Base-by-base conservation (phyloP, 2,888 invertebrate genomes). In the Dermolepida albohirtum region DNA sequence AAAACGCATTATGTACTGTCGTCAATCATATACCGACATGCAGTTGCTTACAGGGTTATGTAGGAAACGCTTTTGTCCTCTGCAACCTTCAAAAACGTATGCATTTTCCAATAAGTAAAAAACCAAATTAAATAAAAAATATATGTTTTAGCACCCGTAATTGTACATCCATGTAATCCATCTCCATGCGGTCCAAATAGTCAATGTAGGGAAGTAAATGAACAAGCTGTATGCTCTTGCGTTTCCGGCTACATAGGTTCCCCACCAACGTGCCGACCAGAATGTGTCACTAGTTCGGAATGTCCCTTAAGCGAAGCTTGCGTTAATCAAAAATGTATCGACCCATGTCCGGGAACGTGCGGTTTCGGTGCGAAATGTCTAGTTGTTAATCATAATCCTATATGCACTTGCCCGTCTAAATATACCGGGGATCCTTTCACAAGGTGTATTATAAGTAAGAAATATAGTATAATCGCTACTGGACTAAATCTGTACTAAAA, bases 11-110 rank as follows among this genome's bases (percentile, higher is more conserved):
- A 66, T 94, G 94, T 80, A 85, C 89, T 74, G 91, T 91, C 2
- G 86, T 90, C 41, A 91, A 90, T 77, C 94, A 94, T 77, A 88
- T 91, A 79, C 91, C 94, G 7, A 89, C 89, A 76, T 94, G 94
- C 77, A 87, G 87, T 49, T 94, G 94, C 80, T 89, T 90, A n/a
- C 80, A 84, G 29, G 89, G 87, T 76, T 90, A 87, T 79, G 84
- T 87, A 39, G 94, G 93, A 75, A 90, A 92, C 81, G 91, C 93
- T 50, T 88, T 92, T 82, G 85, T 90, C 67, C 84, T 87, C 71
- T 92, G 92, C 77, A 85, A 84, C 70, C 86, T 86, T 5, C 40
- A 59, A 10, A 39, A 49, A 40, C 62, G 66, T 67, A 67, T 16
- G 66, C 50, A 11, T 43, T 22, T 10, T 2, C 8, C 43, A 5